A percentile compares a stretch with the other conserved stretches of the same genome.
Conservation (phyloP, 2,797 vertebrate species). For the Spizella passerina region DNA sequence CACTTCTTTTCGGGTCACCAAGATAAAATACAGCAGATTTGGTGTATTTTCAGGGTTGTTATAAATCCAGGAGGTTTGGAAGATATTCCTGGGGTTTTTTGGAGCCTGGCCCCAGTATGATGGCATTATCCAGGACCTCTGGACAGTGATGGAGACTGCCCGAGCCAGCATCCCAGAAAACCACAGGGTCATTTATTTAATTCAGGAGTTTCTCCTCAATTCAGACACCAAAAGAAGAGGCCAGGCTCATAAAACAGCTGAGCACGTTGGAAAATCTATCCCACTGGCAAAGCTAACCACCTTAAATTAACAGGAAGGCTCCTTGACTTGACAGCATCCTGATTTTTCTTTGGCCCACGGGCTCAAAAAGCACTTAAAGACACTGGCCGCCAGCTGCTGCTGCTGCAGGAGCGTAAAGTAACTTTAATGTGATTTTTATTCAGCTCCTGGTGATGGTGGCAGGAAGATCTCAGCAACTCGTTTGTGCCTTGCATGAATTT, state of each 20-base stretch:
- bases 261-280: background rate
- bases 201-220: background rate
- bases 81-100: background rate
- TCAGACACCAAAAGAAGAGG: background rate
- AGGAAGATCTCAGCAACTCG: background rate
- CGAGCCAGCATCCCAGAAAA: background rate
- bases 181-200: background rate
- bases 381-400: background rate
- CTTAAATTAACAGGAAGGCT: background rate
- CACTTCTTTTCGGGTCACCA: background rate
- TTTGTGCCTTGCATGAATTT: background rate
- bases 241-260: background rate
- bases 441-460: background rate
- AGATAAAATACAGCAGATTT: background rate
- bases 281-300: background rate
- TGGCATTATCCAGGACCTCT: background rate
- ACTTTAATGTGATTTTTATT: slow-evolving; percentile 21
- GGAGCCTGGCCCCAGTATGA: background rate
- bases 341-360: background rate
- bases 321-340: background rate
- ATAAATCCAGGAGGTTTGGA: background rate
- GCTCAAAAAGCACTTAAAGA: slow-evolving; percentile 5
- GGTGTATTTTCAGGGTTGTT: background rate
- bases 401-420: background rate
- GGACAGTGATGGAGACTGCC: background rate